Conservation (phyloP, 2,888 invertebrate species). For the Cerastis leucographa region DNA sequence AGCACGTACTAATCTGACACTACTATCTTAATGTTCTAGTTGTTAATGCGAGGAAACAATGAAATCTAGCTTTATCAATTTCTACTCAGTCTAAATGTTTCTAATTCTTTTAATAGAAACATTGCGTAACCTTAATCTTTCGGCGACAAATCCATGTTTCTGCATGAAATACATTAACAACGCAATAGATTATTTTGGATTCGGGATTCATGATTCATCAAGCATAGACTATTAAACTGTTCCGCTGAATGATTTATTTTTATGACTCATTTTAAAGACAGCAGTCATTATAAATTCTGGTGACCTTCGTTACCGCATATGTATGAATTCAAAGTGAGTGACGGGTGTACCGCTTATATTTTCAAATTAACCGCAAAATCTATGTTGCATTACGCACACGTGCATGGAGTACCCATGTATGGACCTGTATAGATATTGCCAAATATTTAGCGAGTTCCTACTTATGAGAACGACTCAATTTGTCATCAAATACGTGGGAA, state of each 20-base stretch:
- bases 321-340: conserved; percentile 36
- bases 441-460: conserved; percentile 1
- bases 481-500: background rate
- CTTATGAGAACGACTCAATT: background rate
- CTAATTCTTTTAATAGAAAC: conserved; percentile 16
- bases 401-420: background rate
- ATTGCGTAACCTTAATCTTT: conserved; percentile 26
- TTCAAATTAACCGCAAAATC: conserved; percentile 27
- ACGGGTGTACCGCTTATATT: conserved; percentile 25
- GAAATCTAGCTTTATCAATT: conserved; percentile 45
- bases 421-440: background rate
- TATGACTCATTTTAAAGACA: conserved; percentile 63
- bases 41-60: background rate
- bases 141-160: conserved; percentile 27
- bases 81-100: conserved; percentile 28
- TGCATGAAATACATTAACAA: conserved; percentile 41
- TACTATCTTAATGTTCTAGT: conserved; percentile 7
- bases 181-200: conserved; percentile 56
- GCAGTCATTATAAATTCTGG: conserved; percentile 51
- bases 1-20: conserved; percentile 6
- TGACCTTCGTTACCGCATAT: conserved; percentile 45
- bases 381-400: conserved; percentile 6
- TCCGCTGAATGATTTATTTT: conserved; percentile 63
- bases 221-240: conserved; percentile 55
- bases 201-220: conserved; percentile 56